Evolutionary conservation across 2,888 invertebrate species (phyloP).

Genomic region (Melinopterus prodromus): DNA sequence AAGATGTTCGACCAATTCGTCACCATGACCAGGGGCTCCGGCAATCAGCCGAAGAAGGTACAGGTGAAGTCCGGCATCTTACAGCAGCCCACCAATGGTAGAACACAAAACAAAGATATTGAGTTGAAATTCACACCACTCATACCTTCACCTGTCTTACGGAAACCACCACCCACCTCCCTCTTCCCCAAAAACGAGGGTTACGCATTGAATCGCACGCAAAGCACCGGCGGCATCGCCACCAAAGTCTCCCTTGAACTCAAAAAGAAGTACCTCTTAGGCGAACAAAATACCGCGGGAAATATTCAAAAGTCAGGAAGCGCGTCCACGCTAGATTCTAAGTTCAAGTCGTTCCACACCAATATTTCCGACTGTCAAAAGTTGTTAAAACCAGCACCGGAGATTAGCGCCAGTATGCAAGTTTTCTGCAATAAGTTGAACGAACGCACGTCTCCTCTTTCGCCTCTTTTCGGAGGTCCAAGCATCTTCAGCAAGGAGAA

Average conservation of each 20-base stretch:
- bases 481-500: conserved; percentile 30
- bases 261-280: conserved; percentile 84
- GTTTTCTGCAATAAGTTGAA: conserved; percentile 65
- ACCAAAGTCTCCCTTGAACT: conserved; percentile 87
- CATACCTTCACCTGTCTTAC: conserved; percentile 43
- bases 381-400: conserved; percentile 78
- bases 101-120: conserved; percentile 51
- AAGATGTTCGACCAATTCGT: conserved; percentile 76
- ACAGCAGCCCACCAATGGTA: conserved; percentile 57
- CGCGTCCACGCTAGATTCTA: conserved; percentile 84
- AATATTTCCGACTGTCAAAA: conserved; percentile 91
- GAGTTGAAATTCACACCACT: conserved; percentile 60
- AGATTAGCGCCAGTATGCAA: conserved; percentile 74
- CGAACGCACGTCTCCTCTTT: conserved; percentile 57
- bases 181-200: conserved; percentile 67
- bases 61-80: conserved; percentile 67
- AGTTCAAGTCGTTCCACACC: conserved; percentile 83
- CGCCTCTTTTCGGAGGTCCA: conserved; percentile 48
- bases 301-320: conserved; percentile 84
- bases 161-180: conserved; percentile 48
- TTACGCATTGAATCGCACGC: conserved; percentile 81
- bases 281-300: conserved; percentile 72
- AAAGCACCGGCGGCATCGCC: conserved; percentile 87
- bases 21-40: conserved; percentile 63
- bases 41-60: conserved; percentile 64